A percentile compares a stretch with the other conserved stretches of the same genome.
phyloP scores from a whole-genome alignment of 2,888 invertebrate genomes.

The Drosophila bunnanda region DNA sequence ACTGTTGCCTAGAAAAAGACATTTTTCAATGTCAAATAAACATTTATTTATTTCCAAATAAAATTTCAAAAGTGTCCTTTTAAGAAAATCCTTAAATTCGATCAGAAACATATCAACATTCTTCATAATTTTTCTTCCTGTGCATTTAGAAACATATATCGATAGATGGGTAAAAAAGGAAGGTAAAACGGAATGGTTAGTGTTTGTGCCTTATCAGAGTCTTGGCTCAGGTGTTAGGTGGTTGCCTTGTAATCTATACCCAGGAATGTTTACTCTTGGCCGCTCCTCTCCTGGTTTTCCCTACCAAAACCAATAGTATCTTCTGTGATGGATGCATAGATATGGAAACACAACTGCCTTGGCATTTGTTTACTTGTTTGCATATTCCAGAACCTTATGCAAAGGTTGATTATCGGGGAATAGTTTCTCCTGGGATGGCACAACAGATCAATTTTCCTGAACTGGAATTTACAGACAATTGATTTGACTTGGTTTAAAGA shows the following conservation, averaged over 20 bases:
- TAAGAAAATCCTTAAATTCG: not conserved
- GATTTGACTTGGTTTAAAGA: no score
- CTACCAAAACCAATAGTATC: slow-evolving; percentile 1
- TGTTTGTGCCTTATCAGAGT: slow-evolving; percentile 49
- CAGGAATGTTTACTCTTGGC: slow-evolving; percentile 12
- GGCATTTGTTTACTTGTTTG: slow-evolving; percentile 39
- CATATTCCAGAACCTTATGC: slow-evolving; percentile 10
- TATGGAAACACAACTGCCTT: slow-evolving; percentile 25
- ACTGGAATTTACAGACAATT: slow-evolving; percentile 22
- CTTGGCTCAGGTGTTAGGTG: slow-evolving; percentile 56
- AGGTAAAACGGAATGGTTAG: slow-evolving; percentile 7
- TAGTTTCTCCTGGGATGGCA: slow-evolving; percentile 18
- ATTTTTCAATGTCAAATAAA: not conserved
- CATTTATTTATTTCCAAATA: no score
- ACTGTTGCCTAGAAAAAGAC: no score
- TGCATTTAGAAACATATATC: slow-evolving; percentile 14
- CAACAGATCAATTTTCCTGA: slow-evolving; percentile 18
- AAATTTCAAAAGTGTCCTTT: not conserved
- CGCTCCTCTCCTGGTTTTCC: slow-evolving; percentile 2
- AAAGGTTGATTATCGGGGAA: slow-evolving; percentile 26
- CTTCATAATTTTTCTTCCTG: not conserved
- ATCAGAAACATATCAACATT: not conserved
- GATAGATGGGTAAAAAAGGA: slow-evolving; percentile 1
- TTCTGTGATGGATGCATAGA: slow-evolving; percentile 7
- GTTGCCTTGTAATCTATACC: slow-evolving; percentile 38